Evolutionary conservation across 2,113 vertebrate species (phyloP).

Genomic region (Drymodes brunneopygia): DNA sequence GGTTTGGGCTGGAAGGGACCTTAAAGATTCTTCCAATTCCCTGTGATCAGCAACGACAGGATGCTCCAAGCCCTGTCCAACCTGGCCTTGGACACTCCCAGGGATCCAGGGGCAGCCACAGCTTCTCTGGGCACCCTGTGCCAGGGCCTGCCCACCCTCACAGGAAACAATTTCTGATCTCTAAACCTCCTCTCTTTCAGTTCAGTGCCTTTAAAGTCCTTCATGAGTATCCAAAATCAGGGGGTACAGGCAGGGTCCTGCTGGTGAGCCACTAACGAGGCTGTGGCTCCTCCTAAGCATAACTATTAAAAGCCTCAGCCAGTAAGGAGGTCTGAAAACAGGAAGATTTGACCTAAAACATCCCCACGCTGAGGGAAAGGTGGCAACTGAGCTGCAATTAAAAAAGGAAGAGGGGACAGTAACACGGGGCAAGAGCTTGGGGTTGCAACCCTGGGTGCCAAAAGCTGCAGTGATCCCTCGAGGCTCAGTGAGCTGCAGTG

Average conservation of each 20-base stretch:
- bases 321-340: background rate
- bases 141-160: background rate
- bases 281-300: background rate
- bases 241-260: accelerated
- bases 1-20: background rate
- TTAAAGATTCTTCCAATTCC: background rate
- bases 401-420: accelerated
- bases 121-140: background rate
- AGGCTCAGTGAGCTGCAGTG: background rate
- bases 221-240: accelerated
- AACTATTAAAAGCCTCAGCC: background rate
- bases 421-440: accelerated
- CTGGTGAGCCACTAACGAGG: accelerated
- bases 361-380: background rate
- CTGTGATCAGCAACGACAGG: background rate
- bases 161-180: background rate
- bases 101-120: background rate
- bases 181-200: background rate
- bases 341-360: background rate
- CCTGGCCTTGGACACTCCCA: accelerated
- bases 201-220: background rate
- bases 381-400: accelerated
- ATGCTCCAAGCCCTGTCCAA: accelerated
- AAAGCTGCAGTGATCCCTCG: background rate
- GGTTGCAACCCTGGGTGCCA: background rate